Percentiles rank a stretch among this genome's conserved stretches.
Evolutionary conservation across 1,140 invertebrate species (phyloP).

Genomic region (Cataglyphis hispanica): DNA sequence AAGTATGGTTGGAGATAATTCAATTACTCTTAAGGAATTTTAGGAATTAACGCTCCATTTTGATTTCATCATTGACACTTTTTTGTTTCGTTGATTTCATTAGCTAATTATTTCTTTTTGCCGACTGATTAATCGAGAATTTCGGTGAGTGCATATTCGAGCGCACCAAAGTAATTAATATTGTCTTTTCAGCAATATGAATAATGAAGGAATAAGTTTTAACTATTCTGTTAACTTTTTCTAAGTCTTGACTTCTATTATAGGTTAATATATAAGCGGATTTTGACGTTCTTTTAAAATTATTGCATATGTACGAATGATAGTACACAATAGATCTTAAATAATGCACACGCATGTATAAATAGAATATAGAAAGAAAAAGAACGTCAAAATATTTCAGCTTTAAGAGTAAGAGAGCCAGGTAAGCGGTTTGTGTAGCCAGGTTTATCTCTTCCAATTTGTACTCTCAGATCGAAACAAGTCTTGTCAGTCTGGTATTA

Average conservation of each 20-base stretch:
- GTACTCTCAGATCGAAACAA: constrained; percentile 77
- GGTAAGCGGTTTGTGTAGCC: constrained; percentile 64
- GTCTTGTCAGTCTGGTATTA: constrained; percentile 86
- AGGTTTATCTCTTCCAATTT: constrained; percentile 73
- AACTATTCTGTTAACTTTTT: constrained; percentile 59
- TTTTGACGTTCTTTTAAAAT: constrained; percentile 74
- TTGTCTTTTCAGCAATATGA: constrained; percentile 63
- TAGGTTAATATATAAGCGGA: constrained; percentile 72
- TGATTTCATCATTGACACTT: constrained; percentile 54
- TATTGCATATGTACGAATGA: background rate
- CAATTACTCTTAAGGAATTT: constrained; percentile 40
- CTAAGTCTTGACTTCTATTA: constrained; percentile 53
- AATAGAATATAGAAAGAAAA: constrained; percentile 39
- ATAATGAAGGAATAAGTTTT: constrained; percentile 61
- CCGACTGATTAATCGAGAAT: constrained; percentile 46
- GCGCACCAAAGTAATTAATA: constrained; percentile 53
- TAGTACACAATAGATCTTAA: background rate
- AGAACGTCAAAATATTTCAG: constrained; percentile 81
- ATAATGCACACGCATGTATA: background rate
- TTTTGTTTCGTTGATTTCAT: constrained; percentile 43
- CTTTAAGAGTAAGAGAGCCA: constrained; percentile 60
- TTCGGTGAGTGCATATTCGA: constrained; percentile 27
- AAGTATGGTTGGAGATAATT: constrained; percentile 73
- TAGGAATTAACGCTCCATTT: constrained; percentile 28
- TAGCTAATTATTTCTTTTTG: constrained; percentile 52